These are phyloP conservation scores for Mylabris sibirica DNA, from an alignment of 2,888 invertebrate genomes.

Conservation along the genomic window DNA sequence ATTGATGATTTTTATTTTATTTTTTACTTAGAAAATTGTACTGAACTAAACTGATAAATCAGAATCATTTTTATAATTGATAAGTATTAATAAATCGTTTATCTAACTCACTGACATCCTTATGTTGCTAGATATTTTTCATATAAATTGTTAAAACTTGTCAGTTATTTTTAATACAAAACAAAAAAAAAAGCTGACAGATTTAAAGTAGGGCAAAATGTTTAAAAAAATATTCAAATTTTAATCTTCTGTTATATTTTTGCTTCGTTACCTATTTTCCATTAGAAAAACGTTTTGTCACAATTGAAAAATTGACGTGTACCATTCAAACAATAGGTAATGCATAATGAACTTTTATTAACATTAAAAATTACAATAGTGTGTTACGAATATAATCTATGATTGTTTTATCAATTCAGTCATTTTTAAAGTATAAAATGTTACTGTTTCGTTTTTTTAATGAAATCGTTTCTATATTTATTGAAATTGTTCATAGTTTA, in stretches of 20 bases:
- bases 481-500: not conserved
- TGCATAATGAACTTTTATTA: not conserved
- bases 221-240: too few relatives aligned
- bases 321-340: not conserved
- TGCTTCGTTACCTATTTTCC: not conserved
- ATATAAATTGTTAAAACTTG: too few relatives aligned
- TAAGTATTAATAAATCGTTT: too few relatives aligned
- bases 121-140: not conserved
- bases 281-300: not conserved
- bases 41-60: too few relatives aligned
- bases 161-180: too few relatives aligned
- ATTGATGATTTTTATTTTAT: too few relatives aligned
- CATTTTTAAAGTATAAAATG: not conserved
- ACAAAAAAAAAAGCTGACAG: too few relatives aligned
- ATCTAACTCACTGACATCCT: not conserved
- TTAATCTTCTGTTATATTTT: not conserved
- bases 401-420: not conserved
- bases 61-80: too few relatives aligned
- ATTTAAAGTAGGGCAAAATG: too few relatives aligned
- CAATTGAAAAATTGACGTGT: not conserved
- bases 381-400: not conserved
- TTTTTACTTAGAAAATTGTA: too few relatives aligned
- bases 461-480: not conserved
- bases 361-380: not conserved
- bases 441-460: not conserved